Evolutionary conservation across 2,113 vertebrate genomes (phyloP), one percentile per base, ranked within the genome.

Genomic region (Chauna torquata): DNA sequence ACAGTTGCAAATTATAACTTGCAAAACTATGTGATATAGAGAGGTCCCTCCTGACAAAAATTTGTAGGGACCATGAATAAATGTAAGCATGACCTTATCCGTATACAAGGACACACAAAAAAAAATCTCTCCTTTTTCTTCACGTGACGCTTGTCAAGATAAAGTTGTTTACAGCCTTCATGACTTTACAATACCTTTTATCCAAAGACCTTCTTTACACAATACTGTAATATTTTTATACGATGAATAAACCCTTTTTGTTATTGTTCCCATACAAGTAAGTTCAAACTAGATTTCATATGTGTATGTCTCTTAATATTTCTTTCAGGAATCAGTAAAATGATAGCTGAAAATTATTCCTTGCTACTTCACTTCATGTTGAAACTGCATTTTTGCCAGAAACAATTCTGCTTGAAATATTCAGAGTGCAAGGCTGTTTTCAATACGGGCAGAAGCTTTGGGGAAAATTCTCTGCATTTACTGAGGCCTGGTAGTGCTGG

Each of bases 341-440:
- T 20, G 18, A 52, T 79, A 90, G 44, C 15, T 45, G n/a, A 92
- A 94, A 84, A 61, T 90, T 68, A 84, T 97, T 95, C 10, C 74
- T 87, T 96, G 95, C 83, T 91, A 66, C 72, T 95, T 88, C 62
- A 86, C 57, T 97, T 97, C 81, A 55, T 86, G 65, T 92, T 96
- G 91, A 97, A 92, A 89, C 50, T 69, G n/a, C 93, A 45, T 14
- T 93, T 65, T 95, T 89, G 40, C 83, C 75, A 96, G 93, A 93
- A 97, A 96, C 25, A 72, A 93, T 92, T 96, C 90, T 96, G 71
- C 44, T 86, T 95, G 92, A 96, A 97, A 77, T 64, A 70, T 91
- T 94, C 86, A 93, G 80, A 94, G 55, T 18, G 7, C 70, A 78
- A 76, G 91, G 64, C 96, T 98, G 91, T 96, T 98, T 97, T 92